Percentiles rank a stretch among this genome's conserved stretches.
phyloP scores from a whole-genome alignment of 2,113 vertebrate genomes.

The Dendropsophus ebraccatus region DNA sequence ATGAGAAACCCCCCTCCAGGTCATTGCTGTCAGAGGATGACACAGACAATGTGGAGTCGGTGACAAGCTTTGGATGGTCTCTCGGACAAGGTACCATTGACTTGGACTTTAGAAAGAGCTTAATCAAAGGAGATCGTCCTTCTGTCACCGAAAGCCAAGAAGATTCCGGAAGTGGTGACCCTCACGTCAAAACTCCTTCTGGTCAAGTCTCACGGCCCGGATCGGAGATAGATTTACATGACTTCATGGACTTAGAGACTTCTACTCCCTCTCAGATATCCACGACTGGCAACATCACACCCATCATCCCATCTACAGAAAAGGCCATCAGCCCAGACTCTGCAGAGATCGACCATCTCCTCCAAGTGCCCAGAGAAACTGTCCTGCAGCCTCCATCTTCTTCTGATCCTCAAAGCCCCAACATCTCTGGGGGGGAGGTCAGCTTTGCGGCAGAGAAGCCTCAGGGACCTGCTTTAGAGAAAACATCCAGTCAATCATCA shows the following conservation, averaged over 20 bases:
- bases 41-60: conserved; percentile 56
- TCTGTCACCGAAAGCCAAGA: conserved; percentile 72
- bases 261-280: conserved; percentile 47
- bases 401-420: conserved; percentile 1
- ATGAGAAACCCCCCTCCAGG: conserved; percentile 23
- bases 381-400: conserved; percentile 8
- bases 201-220: neutral
- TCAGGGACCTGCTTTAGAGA: conserved; percentile 64
- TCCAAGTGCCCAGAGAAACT: conserved; percentile 61
- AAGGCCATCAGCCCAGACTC: conserved; percentile 69
- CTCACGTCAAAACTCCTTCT: conserved; percentile 28
- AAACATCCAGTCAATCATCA: conserved; percentile 64
- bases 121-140: neutral
- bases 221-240: conserved; percentile 66
- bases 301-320: conserved; percentile 41
- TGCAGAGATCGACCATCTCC: conserved; percentile 71
- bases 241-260: neutral
- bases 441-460: conserved; percentile 59
- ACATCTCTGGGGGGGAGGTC: conserved; percentile 28
- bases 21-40: neutral
- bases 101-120: conserved; percentile 62
- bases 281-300: conserved; percentile 16
- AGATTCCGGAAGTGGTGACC: conserved; percentile 78
- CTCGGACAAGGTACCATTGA: conserved; percentile 59
- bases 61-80: conserved; percentile 61